Evolutionary conservation across 2,797 vertebrate species (phyloP), one percentile per base, ranked within the genome.

Genomic region (Ataeniobius toweri): DNA sequence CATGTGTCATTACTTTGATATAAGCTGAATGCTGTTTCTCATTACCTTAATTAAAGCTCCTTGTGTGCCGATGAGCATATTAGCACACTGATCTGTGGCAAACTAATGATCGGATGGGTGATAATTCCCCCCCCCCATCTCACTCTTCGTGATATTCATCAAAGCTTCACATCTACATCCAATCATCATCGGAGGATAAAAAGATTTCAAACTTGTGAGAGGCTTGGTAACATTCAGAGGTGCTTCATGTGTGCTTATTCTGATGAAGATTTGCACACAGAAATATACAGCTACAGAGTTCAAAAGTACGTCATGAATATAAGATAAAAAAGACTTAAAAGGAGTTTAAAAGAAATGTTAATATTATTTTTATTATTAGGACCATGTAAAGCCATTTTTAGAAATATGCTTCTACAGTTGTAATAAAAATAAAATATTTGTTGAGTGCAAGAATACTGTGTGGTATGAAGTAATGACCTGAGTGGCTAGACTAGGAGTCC

Each of bases 11-110:
- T 92, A 91, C 93, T 91, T 90, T 91, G 90, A 93, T 94, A 92
- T 91, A 91, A 89, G 88, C 88, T 91, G 92, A 93, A 90, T 84
- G 88, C 83, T 88, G 89, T 90, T 94, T 93, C 92, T 94, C 92
- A 95, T 94, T 93, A 93, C 76, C 90, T 89, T 94, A 93, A 95
- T 95, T 93, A 93, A 92, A 89, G 89, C 87, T 92, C 79, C 91
- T 91, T 55, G 85, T 93, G 91, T 92, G 88, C 91, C 83, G 81
- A 89, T 89, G 89, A 92, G 88, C 89, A 82, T 86, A 94, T 94
- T 94, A 94, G 91, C 90, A 87, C 79, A 87, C 89, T 89, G 91
- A 94, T 94, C 90, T 94, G 93, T 88, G 85, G 87, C 74, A 83
- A 92, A 86, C 81, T 93, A 89, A 90, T 90, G 90, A 93, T 87